Base-by-base conservation (phyloP, 2,797 vertebrate genomes). In the Nyctalus aviator region DNA sequence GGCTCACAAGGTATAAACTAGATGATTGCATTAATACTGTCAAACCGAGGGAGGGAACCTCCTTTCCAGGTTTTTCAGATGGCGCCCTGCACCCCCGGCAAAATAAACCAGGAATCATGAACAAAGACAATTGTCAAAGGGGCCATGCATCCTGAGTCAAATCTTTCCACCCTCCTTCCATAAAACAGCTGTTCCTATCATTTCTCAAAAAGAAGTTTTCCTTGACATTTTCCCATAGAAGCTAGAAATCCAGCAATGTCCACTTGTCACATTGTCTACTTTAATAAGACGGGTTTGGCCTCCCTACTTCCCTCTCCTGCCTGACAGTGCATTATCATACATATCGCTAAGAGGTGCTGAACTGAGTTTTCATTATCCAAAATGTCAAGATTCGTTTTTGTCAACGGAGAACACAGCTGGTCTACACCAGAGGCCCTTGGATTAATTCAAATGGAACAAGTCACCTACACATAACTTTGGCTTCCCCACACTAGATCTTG, bases 401-500 rank as follows among this genome's bases (percentile, higher is more conserved):
- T 98, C 98, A 98, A 55, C 0, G 41, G 93, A 1, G 57, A 97
- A 94, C 97, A 88, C 95, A 95, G 96, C 97, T 96, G 97, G 97
- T 88, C 97, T 94, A 95, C 94, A 94, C 93, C 44, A 2, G 96
- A 94, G 98, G 96, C 96, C 59, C 94, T 55, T 78, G 41, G 97
- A 97, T 98, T 97, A 98, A 98, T 96, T 97, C 97, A 97, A 97
- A 98, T 97, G 90, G 98, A 98, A 98, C 96, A 97, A 97, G 97
- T 97, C 98, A 96, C 97, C 97, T 97, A 97, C 97, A 98, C 97
- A 96, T 94, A 96, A 97, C 93, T 86, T 92, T 94, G 32, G 97
- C 97, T 98, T 95, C 95, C 95, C 94, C 6, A 2, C 90, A 96
- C 98, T 48, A 87, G 87, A 53, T 93, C 93, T 97, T 97, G 84